A percentile compares a stretch with the other conserved stretches of the same genome.
phyloP scores from a whole-genome alignment of 2,888 invertebrate genomes.

The Coenonympha arcania region DNA sequence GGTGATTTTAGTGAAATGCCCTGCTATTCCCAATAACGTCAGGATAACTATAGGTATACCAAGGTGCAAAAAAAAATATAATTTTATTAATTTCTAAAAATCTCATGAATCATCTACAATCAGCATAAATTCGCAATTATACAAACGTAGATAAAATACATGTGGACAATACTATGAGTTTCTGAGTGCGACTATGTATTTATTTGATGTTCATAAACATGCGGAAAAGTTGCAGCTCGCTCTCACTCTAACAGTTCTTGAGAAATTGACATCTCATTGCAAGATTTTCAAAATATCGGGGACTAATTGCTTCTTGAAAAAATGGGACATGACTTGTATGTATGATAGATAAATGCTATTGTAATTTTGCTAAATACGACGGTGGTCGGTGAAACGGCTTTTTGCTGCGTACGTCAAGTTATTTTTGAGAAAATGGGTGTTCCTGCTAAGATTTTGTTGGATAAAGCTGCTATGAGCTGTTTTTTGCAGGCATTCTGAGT shows the following conservation, averaged over 20 bases:
- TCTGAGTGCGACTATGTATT: too few relatives aligned
- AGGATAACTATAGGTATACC: too few relatives aligned
- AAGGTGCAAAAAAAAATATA: too few relatives aligned
- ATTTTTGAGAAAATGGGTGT: constrained; percentile 11
- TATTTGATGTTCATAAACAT: neutral
- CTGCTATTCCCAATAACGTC: too few relatives aligned
- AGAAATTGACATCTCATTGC: constrained; percentile 28
- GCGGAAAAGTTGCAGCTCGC: neutral
- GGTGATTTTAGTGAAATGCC: too few relatives aligned
- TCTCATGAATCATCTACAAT: too few relatives aligned
- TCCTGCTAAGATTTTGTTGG: neutral
- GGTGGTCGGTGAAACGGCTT: constrained; percentile 15
- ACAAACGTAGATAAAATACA: too few relatives aligned
- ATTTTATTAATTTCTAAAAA: too few relatives aligned
- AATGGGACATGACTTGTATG: constrained; percentile 24
- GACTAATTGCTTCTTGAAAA: constrained; percentile 24
- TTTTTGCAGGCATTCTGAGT: neutral
- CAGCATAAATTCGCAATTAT: too few relatives aligned
- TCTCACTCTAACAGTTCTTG: constrained; percentile 16
- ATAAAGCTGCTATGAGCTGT: neutral
- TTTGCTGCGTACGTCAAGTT: constrained; percentile 7
- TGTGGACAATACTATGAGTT: too few relatives aligned
- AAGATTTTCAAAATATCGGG: constrained; percentile 22
- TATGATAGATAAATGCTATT: constrained; percentile 21
- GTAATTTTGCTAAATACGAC: constrained; percentile 16